These are phyloP conservation scores for Siniperca knerii DNA, from an alignment of 2,113 vertebrate species.

Conservation along the genomic window DNA sequence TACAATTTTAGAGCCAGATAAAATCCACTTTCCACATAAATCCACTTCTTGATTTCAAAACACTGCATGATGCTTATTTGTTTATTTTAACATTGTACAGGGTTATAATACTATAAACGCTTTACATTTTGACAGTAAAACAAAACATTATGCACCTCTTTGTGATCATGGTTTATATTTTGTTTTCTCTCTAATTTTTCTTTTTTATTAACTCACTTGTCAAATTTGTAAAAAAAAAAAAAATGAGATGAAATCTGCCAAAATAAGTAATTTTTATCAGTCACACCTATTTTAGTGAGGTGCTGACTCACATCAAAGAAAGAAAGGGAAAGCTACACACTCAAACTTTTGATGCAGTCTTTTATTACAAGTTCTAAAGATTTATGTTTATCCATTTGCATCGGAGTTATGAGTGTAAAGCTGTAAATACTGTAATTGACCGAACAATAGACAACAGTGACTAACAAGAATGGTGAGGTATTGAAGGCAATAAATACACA, in stretches of 20 bases:
- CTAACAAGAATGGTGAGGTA: slow-evolving; percentile 62
- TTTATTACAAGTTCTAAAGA: slow-evolving; percentile 25
- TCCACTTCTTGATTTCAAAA: not conserved
- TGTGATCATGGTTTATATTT: not conserved
- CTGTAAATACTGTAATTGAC: slow-evolving; percentile 9
- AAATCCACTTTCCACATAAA: not conserved
- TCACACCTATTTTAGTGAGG: not conserved
- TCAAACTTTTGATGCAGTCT: not conserved
- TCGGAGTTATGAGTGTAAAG: not conserved
- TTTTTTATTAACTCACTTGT: not conserved
- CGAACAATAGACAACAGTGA: slow-evolving; percentile 6
- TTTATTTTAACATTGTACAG: not conserved
- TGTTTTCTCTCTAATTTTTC: not conserved
- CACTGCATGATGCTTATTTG: not conserved
- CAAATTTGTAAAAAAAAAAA: not conserved
- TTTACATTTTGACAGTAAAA: not conserved
- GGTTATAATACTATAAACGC: not conserved
- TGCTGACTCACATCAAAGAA: not conserved
- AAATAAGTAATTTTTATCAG: not conserved
- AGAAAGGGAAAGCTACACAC: not conserved
- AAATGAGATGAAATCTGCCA: not conserved
- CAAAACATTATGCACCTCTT: not conserved
- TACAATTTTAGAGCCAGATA: slow-evolving; percentile 4
- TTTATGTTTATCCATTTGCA: not conserved
- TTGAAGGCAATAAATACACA: slow-evolving; percentile 69